Evolutionary conservation across 2,113 vertebrate species (phyloP).

Genomic region (Dicaeum eximium): DNA sequence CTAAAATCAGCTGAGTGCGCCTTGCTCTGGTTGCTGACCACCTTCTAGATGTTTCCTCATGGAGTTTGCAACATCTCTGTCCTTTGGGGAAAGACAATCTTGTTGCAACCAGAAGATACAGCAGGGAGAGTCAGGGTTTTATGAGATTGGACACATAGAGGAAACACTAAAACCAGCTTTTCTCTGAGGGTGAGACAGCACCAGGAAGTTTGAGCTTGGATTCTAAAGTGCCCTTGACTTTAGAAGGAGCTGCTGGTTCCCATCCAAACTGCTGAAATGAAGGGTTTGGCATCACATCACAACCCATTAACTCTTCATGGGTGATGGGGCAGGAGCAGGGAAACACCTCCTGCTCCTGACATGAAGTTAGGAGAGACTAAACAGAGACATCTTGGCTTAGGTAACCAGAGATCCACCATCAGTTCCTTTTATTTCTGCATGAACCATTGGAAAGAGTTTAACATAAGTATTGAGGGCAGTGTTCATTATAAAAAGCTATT

Average conservation of each 20-base stretch:
- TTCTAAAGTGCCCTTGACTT: background rate
- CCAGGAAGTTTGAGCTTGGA: background rate
- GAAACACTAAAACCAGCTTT: background rate
- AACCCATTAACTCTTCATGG: background rate
- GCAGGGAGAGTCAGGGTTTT: background rate
- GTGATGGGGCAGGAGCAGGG: background rate
- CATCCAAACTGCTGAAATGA: background rate
- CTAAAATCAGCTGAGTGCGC: background rate
- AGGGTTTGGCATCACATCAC: background rate
- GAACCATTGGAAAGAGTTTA: background rate
- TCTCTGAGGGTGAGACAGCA: background rate
- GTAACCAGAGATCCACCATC: background rate
- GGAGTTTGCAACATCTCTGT: background rate
- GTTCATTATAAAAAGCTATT: background rate
- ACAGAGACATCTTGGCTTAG: background rate
- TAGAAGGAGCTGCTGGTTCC: background rate
- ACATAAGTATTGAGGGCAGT: rapidly evolving
- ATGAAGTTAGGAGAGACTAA: background rate
- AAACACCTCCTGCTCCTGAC: background rate
- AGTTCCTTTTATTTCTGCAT: background rate
- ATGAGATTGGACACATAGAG: background rate
- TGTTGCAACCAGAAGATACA: background rate
- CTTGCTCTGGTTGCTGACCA: background rate
- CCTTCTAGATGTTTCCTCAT: background rate
- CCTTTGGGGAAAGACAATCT: background rate